Evolutionary conservation across 2,888 invertebrate species (phyloP), one percentile per base, ranked within the genome.

Genomic region (Miltochrista miniata): DNA sequence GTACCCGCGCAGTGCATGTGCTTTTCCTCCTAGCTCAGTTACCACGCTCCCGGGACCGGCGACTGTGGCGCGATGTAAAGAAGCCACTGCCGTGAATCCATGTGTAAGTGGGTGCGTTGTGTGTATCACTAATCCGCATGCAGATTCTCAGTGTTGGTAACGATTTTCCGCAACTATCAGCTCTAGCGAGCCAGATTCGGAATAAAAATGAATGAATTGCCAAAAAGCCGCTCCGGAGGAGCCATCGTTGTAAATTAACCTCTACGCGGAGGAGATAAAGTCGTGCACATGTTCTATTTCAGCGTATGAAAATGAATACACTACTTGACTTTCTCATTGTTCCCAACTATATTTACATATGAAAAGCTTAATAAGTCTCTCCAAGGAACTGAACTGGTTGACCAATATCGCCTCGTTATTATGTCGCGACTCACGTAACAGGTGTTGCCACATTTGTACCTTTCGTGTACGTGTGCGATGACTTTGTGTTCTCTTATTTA

Each of bases 31-130:
- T 93, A 93, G 68, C 93, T 93, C 70, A 90, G 93, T 86, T 93
- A 93, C 93, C 75, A 92, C 90, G 77, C 80, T 81, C 92, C 93
- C 87, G 94, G 95, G 71, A 93, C 74, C 96, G 95, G 76, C 96
- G 93, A 72, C 95, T 95, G 83, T 88, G 90, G 90, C 89, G 90
- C 87, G 82, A 90, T 90, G 90, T 90, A 83, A 89, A 81, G 84
- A 81, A 87, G 81, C 84, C 81, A 84, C 83, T 80, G 83, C 82
- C 83, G 83, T 82, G 82, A 87, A 85, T 86, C 76, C 77, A 90
- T 90, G 90, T 91, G 90, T 90, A 90, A 91, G 90, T 90, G 79
- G 76, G 83, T 84, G 85, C 81, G 84, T 81, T 87, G 79, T 76
- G 77, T 83, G 79, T 79, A 74, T 71, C 70, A 70, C 67, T 76